phyloP scores from a whole-genome alignment of 2,888 invertebrate species.

The Dexiosoma caninum region DNA sequence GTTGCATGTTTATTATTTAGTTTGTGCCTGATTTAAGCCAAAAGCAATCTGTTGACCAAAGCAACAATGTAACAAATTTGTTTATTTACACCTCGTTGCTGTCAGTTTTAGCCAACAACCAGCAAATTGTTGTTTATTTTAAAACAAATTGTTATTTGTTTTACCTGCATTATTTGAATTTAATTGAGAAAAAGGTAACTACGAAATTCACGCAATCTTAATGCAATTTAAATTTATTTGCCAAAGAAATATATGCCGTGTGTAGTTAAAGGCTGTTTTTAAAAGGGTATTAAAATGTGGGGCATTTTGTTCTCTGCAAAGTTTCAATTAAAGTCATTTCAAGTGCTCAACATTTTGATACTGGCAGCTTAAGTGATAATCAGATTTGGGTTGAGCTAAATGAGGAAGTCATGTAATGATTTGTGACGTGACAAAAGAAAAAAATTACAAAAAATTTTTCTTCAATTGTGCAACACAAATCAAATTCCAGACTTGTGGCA shows the following conservation, averaged over 20 bases:
- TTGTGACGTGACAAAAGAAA: no score
- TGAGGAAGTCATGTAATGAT: no score
- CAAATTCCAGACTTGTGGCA: constrained; percentile 52
- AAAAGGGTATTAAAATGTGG: neutral
- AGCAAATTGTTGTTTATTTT: constrained; percentile 21
- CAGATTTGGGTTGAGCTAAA: no score
- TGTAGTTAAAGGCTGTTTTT: neutral
- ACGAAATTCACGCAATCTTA: constrained; percentile 1
- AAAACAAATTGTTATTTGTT: neutral
- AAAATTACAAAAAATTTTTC: no score
- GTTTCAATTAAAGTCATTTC: neutral
- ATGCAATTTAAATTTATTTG: neutral
- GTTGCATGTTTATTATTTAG: neutral
- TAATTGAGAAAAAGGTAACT: neutral
- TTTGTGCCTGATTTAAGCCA: neutral
- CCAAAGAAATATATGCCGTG: neutral
- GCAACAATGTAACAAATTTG: constrained; percentile 55
- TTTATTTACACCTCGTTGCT: constrained; percentile 51
- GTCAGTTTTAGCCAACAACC: neutral
- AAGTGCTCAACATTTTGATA: neutral
- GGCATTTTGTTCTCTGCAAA: neutral
- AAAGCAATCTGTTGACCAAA: constrained; percentile 3
- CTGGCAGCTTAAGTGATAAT: neutral
- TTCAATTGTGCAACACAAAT: neutral
- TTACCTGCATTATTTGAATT: neutral